phyloP scores from a whole-genome alignment of 1,140 invertebrate genomes.

The Leptoteleia sp. region DNA sequence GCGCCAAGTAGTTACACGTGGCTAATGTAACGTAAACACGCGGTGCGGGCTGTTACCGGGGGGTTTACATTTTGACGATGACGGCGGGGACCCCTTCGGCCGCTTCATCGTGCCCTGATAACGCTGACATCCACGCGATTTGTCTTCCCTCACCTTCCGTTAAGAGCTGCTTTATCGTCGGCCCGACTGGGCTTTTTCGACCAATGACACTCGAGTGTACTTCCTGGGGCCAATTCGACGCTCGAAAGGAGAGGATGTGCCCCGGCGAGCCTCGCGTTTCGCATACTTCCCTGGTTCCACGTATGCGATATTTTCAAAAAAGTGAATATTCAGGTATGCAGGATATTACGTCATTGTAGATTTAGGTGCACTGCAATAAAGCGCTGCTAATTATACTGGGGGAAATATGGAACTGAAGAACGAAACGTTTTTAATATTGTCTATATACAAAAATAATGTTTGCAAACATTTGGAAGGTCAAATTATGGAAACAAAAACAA shows the following conservation, averaged over 20 bases:
- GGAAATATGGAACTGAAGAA: too few relatives aligned
- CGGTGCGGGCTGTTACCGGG: too few relatives aligned
- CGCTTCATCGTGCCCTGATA: slow-evolving; percentile 71
- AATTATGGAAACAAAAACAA: too few relatives aligned
- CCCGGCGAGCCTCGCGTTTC: slow-evolving; percentile 25
- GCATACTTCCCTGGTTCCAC: slow-evolving; percentile 53
- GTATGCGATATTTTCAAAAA: slow-evolving; percentile 55
- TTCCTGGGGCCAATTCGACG: slow-evolving; percentile 49
- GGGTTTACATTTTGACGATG: slow-evolving; percentile 19
- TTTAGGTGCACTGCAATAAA: too few relatives aligned
- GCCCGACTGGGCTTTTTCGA: slow-evolving; percentile 46
- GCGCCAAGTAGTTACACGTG: too few relatives aligned
- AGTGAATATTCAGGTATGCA: slow-evolving; percentile 34
- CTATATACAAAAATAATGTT: too few relatives aligned
- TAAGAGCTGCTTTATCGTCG: slow-evolving; percentile 52
- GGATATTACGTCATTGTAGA: too few relatives aligned
- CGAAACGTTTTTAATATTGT: too few relatives aligned
- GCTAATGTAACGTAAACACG: too few relatives aligned
- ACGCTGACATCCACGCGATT: slow-evolving; percentile 80
- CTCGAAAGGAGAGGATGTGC: slow-evolving; percentile 25
- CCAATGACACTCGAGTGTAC: slow-evolving; percentile 58
- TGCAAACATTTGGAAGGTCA: too few relatives aligned
- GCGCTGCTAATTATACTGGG: too few relatives aligned
- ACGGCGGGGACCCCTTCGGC: slow-evolving; percentile 18
- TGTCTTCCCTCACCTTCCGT: slow-evolving; percentile 77